A percentile compares a stretch with the other conserved stretches of the same genome.
These are phyloP conservation scores for Craterocephalus amniculus DNA, from an alignment of 2,797 vertebrate genomes.

Conservation along the genomic window DNA sequence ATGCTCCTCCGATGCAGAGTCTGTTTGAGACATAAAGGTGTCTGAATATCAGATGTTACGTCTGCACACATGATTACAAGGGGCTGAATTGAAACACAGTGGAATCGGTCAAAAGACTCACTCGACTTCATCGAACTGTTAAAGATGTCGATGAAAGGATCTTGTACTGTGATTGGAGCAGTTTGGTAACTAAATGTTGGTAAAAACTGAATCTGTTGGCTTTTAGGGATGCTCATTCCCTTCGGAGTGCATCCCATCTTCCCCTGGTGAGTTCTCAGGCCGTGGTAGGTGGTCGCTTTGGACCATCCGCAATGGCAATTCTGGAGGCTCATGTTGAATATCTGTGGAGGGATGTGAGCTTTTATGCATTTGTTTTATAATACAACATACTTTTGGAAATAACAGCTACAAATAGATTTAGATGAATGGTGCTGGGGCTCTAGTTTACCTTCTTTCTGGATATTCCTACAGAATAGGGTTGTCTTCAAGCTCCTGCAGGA, in stretches of 20 bases:
- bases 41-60: too few relatives aligned
- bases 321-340: slow-evolving; percentile 4
- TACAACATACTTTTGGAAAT: too few relatives aligned
- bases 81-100: too few relatives aligned
- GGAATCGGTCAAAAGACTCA: slow-evolving; percentile 18
- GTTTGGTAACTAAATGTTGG: fast-evolving
- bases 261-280: slow-evolving; percentile 42
- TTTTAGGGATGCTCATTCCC: slow-evolving; percentile 27
- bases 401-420: neutral
- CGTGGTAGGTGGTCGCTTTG: slow-evolving; percentile 28
- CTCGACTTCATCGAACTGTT: neutral
- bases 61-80: too few relatives aligned
- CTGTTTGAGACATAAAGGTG: too few relatives aligned
- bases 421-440: too few relatives aligned
- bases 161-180: neutral
- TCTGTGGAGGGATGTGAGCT: neutral
- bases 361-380: too few relatives aligned
- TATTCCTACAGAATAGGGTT: neutral
- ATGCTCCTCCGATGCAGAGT: neutral
- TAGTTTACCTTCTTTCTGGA: neutral
- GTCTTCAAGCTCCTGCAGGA: neutral
- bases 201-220: fast-evolving
- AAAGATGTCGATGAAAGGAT: fast-evolving
- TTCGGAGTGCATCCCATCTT: slow-evolving; percentile 49
- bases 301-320: slow-evolving; percentile 48